Evolutionary conservation across 2,888 invertebrate genomes (phyloP).

Genomic region (Adelognathus sp.): DNA sequence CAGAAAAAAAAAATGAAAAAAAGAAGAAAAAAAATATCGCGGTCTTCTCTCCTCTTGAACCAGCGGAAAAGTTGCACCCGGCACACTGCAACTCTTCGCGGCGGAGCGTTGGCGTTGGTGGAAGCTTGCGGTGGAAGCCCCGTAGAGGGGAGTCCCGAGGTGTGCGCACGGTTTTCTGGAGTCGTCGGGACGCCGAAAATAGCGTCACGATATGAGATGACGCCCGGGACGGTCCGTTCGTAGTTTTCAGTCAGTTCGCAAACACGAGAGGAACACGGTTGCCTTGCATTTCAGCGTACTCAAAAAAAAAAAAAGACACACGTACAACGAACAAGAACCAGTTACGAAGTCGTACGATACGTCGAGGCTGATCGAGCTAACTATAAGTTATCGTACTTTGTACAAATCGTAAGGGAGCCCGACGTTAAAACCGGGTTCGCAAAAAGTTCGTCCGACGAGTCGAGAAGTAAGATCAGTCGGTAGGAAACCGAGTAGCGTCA

Average conservation of each 20-base stretch:
- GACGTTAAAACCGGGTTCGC: constrained; percentile 4
- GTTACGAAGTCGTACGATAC: too few species aligned
- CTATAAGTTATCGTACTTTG: too few species aligned
- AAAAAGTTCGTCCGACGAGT: constrained; percentile 23
- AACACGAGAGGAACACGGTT: constrained; percentile 77
- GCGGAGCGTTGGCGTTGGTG: constrained; percentile 30
- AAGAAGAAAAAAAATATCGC: constrained; percentile 59
- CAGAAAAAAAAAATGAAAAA: too few species aligned
- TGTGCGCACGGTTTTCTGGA: constrained; percentile 76
- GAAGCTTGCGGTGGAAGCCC: constrained; percentile 43
- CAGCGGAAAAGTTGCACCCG: constrained; percentile 79
- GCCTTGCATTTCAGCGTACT: constrained; percentile 50
- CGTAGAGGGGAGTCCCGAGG: constrained; percentile 45
- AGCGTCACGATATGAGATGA: constrained; percentile 80
- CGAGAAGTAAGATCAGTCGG: constrained; percentile 12
- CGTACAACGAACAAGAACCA: too few species aligned
- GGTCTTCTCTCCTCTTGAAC: constrained; percentile 13
- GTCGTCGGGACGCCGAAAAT: constrained; percentile 80
- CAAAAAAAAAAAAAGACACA: not conserved
- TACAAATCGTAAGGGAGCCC: constrained; percentile 7
- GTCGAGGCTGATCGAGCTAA: too few species aligned
- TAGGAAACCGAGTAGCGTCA: constrained; percentile 54
- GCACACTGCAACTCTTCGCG: constrained; percentile 75
- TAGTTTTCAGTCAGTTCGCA: constrained; percentile 81
- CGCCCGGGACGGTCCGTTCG: constrained; percentile 79